Evolutionary conservation across 37 sponge, comb jelly and placozoan genomes (phyloP), one percentile per base, ranked within the genome.

Genomic region (Cliona cf. orientalis): DNA sequence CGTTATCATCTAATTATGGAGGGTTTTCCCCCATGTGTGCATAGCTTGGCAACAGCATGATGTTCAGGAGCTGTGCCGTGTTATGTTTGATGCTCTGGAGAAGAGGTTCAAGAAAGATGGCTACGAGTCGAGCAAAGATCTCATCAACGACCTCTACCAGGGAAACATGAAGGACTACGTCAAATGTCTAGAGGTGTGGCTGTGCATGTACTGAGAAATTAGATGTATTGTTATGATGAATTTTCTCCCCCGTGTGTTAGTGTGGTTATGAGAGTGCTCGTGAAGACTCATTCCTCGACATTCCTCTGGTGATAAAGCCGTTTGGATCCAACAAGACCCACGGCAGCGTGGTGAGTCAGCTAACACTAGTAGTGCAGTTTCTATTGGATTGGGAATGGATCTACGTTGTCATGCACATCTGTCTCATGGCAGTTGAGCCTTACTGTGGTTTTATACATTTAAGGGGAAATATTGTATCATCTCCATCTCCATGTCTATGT

Each of bases 21-120:
- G 25, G 26, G 62, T 12, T 21, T 57, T 36, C 35, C 49, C 36
- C 49, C 70, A 53, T 22, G 28, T 45, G 61, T 43, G 11, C 0
- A 2, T 63, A 92, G 92, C 95, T 5, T 97, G 97, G 97, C 97
- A 97, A 67, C 97, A 97, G 63, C 97, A 97, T 69, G 97, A 97
- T 71, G 90, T 97, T 5, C 97, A 97, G 75, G 97, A 97, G 80
- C 78, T 97, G 57, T 97, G 97, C 40, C 78, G 97, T 19, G 97
- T 97, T 37, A 91, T 97, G 92, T 97, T 97, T 74, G 97, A 97
- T 91, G 97, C 97, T 66, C 81, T 97, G 61, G 97, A 97, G 81
- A 79, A 85, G 32, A 85, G 81, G 60, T 90, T 93, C 28, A 80
- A 78, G 72, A 86, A 82, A 37, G 97, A 91, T 26, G 69, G 93